Evolutionary conservation across 2,113 vertebrate genomes (phyloP).

Genomic region (Proterorhinus semilunaris): DNA sequence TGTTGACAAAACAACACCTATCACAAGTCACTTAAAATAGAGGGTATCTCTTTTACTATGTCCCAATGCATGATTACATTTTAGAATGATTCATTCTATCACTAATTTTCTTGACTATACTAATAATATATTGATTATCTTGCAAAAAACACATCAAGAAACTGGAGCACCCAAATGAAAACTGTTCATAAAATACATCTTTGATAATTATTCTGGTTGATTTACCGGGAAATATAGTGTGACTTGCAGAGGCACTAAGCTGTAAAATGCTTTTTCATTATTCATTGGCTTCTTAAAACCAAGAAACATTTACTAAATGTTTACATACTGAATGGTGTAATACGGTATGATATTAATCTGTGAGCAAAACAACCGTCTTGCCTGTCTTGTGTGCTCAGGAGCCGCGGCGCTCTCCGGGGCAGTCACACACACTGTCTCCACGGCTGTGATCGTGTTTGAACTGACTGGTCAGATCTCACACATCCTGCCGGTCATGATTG

Average conservation of each 20-base stretch:
- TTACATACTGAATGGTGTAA: not conserved
- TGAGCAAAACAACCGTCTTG: not conserved
- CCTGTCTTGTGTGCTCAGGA: conserved; percentile 70
- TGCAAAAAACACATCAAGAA: too few species aligned
- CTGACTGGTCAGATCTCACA: conserved; percentile 97
- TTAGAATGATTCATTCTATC: too few species aligned
- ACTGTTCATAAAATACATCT: too few species aligned
- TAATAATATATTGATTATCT: too few species aligned
- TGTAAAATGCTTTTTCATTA: conserved; percentile 15
- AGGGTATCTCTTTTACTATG: too few species aligned
- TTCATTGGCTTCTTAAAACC: not conserved
- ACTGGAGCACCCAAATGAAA: too few species aligned
- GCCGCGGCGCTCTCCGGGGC: conserved; percentile 92
- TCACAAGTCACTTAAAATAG: too few species aligned
- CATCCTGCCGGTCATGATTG: conserved; percentile 98
- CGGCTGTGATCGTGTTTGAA: conserved; percentile 97
- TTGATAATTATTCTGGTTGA: conserved; percentile 29
- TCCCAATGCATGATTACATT: too few species aligned
- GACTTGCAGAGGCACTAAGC: conserved; percentile 13
- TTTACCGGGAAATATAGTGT: conserved; percentile 21
- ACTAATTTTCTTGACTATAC: too few species aligned
- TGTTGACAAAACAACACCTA: too few species aligned
- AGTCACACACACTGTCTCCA: conserved; percentile 97
- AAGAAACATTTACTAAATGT: not conserved
- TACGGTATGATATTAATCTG: not conserved